Base-by-base conservation (phyloP, 1,140 invertebrate species). In the Ooceraea biroi region DNA sequence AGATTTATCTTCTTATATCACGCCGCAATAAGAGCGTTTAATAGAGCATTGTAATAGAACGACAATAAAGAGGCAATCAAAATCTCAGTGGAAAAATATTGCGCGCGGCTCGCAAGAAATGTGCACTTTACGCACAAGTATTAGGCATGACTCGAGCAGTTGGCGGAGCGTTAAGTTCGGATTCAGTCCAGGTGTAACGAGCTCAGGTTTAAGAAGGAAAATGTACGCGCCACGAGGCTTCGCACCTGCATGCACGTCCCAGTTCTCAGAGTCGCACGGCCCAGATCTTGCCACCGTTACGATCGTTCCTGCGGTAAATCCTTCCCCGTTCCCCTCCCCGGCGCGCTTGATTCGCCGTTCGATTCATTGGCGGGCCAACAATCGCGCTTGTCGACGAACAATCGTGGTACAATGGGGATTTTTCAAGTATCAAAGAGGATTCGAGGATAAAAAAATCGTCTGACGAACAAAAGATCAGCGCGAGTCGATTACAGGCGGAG, bases 161-260 rank as follows among this genome's bases (percentile, higher is more conserved):
- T n/a, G n/a, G n/a, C n/a, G n/a, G n/a, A n/a, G n/a, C n/a, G n/a
- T n/a, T n/a, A 14, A 17, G 63, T 52, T 69, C 27, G 44, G 69
- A 58, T 27, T 46, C 58, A 36, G 27, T 19, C 73, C 76, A 80
- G 65, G 36, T 80, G 76, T 71, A 71, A 82, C 27, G 60, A 76
- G 48, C 44, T 30, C 41, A 61, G 50, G 66, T 76, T 76, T 41
- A 19, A 82, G 58, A 63, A 85, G 65, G 66, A 58, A 88, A 88
- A 88, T 52, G 69, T n/a, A 48, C 69, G 73, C 57, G 44, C 46
- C 58, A 60, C 78, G 84, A 89, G 78, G 87, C 74, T 88, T 89
- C 87, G 84, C 85, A 90, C 88, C 89, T 90, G 86, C 85, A 89
- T 57, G 78, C 85, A 87, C 80, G 89, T 90, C 88, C 89, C 86